Evolutionary conservation across 2,888 invertebrate genomes (phyloP).

Genomic region (Drosophila seclusa): DNA sequence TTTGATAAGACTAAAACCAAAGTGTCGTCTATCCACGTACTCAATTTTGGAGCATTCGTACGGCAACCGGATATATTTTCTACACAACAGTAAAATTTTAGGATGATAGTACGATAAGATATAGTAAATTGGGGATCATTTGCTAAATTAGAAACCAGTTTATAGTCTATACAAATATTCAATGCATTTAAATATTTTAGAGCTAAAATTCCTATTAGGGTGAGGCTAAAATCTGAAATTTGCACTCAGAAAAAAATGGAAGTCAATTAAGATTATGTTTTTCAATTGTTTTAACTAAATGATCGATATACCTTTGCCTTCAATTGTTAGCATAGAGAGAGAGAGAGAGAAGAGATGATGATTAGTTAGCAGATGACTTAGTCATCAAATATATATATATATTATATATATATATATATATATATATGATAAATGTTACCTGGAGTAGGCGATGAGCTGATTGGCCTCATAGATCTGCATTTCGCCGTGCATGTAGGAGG

Average conservation of each 20-base stretch:
- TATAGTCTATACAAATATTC: too few species aligned
- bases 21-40: too few species aligned
- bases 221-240: too few species aligned
- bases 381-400: neutral
- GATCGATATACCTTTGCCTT: conserved; percentile 54
- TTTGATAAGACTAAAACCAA: too few species aligned
- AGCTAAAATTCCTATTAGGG: neutral
- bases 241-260: too few species aligned
- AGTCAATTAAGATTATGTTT: neutral
- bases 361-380: conserved; percentile 6
- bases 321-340: conserved; percentile 24
- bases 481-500: conserved; percentile 89
- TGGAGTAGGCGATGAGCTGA: conserved; percentile 88
- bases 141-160: too few species aligned
- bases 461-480: conserved; percentile 84
- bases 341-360: conserved; percentile 17
- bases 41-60: too few species aligned
- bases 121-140: too few species aligned
- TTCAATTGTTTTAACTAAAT: neutral
- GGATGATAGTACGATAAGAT: too few species aligned
- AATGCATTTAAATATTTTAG: too few species aligned
- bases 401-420: conserved; percentile 1
- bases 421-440: conserved; percentile 86
- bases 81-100: too few species aligned
- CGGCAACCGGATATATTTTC: too few species aligned